Evolutionary conservation across 2,113 vertebrate species (phyloP).

Genomic region (Barnardius zonarius): DNA sequence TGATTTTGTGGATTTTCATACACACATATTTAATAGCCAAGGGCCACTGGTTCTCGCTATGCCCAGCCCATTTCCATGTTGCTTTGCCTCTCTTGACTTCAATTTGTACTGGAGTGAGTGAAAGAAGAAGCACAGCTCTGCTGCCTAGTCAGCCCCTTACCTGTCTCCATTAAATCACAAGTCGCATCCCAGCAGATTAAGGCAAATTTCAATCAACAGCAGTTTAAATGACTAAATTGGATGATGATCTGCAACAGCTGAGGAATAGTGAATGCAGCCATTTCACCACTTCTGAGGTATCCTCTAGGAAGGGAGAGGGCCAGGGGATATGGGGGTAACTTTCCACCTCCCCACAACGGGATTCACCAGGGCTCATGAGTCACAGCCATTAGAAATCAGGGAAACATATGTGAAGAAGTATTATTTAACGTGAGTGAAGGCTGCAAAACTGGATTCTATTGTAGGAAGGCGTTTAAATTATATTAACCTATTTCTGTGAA

Average conservation of each 20-base stretch:
- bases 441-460: not conserved
- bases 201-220: constrained; percentile 6
- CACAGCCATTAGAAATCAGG: not conserved
- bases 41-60: not conserved
- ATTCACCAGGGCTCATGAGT: not conserved
- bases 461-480: constrained; percentile 8
- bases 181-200: not conserved
- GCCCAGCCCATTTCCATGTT: not conserved
- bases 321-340: not conserved
- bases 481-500: not conserved
- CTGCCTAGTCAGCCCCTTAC: not conserved
- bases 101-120: not conserved
- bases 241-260: not conserved
- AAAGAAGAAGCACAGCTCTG: not conserved
- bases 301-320: not conserved
- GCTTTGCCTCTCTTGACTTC: not conserved
- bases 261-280: not conserved
- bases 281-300: not conserved
- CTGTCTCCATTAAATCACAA: not conserved
- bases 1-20: not conserved
- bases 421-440: not conserved
- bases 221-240: not conserved
- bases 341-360: not conserved
- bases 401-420: not conserved
- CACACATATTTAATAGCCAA: not conserved